Evolutionary conservation across 2,113 vertebrate species (phyloP).

Genomic region (Psettodes erumei): DNA sequence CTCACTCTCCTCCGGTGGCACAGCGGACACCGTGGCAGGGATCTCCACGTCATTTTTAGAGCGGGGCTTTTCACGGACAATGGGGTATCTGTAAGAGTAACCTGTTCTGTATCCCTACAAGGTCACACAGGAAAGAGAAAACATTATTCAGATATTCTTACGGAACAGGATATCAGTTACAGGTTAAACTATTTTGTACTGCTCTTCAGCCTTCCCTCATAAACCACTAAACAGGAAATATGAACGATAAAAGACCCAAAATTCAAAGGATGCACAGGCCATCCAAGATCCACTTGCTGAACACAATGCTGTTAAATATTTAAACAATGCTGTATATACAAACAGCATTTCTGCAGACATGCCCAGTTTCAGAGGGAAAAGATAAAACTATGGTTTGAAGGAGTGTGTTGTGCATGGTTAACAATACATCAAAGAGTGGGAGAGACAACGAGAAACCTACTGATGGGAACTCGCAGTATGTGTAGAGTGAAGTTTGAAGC

Average conservation of each 20-base stretch:
- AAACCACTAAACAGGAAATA: constrained; percentile 21
- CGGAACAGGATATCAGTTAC: neutral
- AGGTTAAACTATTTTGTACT: neutral
- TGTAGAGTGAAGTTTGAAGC: constrained; percentile 45
- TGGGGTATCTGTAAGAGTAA: constrained; percentile 91
- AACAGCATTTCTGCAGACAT: constrained; percentile 47
- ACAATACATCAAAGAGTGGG: constrained; percentile 61
- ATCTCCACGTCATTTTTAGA: constrained; percentile 96
- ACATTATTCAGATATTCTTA: constrained; percentile 2
- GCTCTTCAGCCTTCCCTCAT: constrained; percentile 14
- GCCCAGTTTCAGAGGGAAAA: constrained; percentile 52
- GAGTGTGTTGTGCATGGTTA: constrained; percentile 42
- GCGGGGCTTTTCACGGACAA: constrained; percentile 91
- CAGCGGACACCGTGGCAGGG: constrained; percentile 91
- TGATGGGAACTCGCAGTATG: constrained; percentile 37
- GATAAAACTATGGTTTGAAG: constrained; percentile 50
- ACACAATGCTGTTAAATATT: constrained; percentile 65
- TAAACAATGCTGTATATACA: constrained; percentile 54
- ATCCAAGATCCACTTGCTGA: constrained; percentile 58
- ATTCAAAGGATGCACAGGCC: constrained; percentile 35
- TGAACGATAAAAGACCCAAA: constrained; percentile 1
- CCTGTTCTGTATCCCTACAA: constrained; percentile 95
- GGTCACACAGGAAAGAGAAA: constrained; percentile 19
- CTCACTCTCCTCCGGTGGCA: constrained; percentile 89
- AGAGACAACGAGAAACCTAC: constrained; percentile 37